Evolutionary conservation across 2,888 invertebrate genomes (phyloP), one percentile per base, ranked within the genome.

Genomic region (Morpho deidamia): DNA sequence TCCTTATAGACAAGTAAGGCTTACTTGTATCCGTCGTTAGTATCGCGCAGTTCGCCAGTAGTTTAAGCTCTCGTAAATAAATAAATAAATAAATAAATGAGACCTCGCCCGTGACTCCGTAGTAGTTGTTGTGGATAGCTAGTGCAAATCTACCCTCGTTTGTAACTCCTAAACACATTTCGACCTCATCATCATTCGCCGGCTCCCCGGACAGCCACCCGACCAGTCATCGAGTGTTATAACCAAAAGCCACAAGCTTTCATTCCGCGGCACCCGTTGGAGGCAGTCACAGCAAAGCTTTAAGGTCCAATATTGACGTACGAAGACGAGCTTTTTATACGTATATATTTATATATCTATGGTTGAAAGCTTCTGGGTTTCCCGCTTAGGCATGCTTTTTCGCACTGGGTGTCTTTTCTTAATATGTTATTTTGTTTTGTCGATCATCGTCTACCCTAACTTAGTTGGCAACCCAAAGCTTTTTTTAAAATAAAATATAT

Each of bases 351-450:
- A 66, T 68, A 56, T 67, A 59, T 63, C 51, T 67, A 69, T 71
- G 69, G 71, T 72, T 82, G 85, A 84, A 83, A 86, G 87, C 87
- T 86, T 87, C 69, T 84, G 87, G 85, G 85, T 85, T 81, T 78
- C 77, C 75, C 67, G 78, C 77, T 72, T 66, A 66, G 68, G 82
- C 83, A 86, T 86, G 68, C 66, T 68, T 67, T 61, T 65, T 64
- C 53, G 61, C 65, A 62, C 62, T 66, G 62, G 61, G 60, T 57
- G 65, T 65, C 62, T 64, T 61, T 63, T 61, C 59, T 54, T 65
- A 45, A 43, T 53, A 35, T 51, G 53, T 49, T 53, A 45, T 51
- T 23, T 46, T 48, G 42, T 55, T 56, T 48, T 48, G 39, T 59
- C 44, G 35, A 46, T 59, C 53, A 11, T 53, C 53, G 51, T 61